Conservation (phyloP, 2,888 invertebrate species). For the Liopterus haemorrhoidalis region DNA sequence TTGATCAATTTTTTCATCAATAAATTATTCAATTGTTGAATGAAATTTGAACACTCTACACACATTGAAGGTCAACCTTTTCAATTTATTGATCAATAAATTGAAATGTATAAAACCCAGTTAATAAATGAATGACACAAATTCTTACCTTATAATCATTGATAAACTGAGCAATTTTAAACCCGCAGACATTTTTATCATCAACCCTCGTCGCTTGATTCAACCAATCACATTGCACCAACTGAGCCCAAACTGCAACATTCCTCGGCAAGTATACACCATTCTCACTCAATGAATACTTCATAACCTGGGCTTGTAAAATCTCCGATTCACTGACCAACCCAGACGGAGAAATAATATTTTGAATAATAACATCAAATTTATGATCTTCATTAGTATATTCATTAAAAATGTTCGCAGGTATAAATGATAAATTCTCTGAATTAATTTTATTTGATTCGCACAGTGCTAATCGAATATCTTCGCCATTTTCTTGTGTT, state of each 20-base stretch:
- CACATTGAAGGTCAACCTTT: too few relatives aligned
- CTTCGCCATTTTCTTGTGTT: constrained; percentile 40
- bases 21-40: too few relatives aligned
- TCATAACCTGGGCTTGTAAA: constrained; percentile 40
- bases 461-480: constrained; percentile 47
- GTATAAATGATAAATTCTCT: constrained; percentile 34
- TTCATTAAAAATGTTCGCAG: constrained; percentile 7
- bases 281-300: constrained; percentile 36
- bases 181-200: constrained; percentile 52
- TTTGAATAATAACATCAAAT: constrained; percentile 52
- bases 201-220: constrained; percentile 53
- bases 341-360: constrained; percentile 53
- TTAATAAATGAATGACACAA: constrained; percentile 7
- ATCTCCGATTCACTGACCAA: constrained; percentile 48
- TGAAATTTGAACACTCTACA: background rate
- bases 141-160: constrained; percentile 57
- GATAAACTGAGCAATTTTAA: constrained; percentile 51
- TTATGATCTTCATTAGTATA: constrained; percentile 35
- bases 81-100: too few relatives aligned
- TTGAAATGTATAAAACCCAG: background rate
- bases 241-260: constrained; percentile 50
- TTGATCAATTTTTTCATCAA: too few relatives aligned
- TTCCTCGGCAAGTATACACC: constrained; percentile 45
- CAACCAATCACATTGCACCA: constrained; percentile 57
- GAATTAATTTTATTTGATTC: constrained; percentile 44